These are phyloP conservation scores for Oryctolagus cuniculus DNA, from an alignment of 2,113 vertebrate genomes.

Conservation along the genomic window DNA sequence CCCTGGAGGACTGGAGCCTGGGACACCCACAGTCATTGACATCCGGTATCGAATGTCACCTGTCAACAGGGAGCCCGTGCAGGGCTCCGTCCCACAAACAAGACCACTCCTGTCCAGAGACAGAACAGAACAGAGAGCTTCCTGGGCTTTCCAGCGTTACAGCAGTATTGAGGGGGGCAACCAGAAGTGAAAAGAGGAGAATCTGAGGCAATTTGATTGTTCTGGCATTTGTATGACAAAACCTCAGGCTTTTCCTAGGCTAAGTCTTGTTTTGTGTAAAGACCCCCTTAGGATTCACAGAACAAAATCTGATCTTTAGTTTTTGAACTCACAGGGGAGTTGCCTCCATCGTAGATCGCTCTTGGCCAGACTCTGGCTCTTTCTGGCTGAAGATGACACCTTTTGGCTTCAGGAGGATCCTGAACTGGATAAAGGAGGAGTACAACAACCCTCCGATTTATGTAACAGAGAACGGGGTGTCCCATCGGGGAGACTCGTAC, in stretches of 20 bases:
- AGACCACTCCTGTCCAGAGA: no score
- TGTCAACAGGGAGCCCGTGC: not conserved
- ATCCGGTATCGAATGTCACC: not conserved
- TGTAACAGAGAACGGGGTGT: slow-evolving; percentile 96
- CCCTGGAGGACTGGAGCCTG: not conserved
- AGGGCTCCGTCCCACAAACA: not conserved
- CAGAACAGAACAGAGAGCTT: not conserved
- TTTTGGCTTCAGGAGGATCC: slow-evolving; percentile 93
- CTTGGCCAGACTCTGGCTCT: slow-evolving; percentile 94
- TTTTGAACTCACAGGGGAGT: slow-evolving; percentile 88
- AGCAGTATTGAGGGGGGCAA: no score
- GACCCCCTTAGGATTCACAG: not conserved
- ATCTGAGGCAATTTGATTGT: not conserved
- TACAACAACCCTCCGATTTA: slow-evolving; percentile 94
- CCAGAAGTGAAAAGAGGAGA: not conserved
- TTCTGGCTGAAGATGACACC: slow-evolving; percentile 95
- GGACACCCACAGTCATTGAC: not conserved
- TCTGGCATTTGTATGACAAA: not conserved
- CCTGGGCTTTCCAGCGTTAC: not conserved
- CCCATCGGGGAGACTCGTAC: slow-evolving; percentile 88
- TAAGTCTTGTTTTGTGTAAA: not conserved
- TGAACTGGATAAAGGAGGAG: slow-evolving; percentile 95
- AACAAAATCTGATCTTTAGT: not conserved
- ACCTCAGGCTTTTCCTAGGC: not conserved
- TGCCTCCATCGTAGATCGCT: slow-evolving; percentile 90